Base-by-base conservation (phyloP, 2,888 invertebrate species). In the Dione vanillae region DNA sequence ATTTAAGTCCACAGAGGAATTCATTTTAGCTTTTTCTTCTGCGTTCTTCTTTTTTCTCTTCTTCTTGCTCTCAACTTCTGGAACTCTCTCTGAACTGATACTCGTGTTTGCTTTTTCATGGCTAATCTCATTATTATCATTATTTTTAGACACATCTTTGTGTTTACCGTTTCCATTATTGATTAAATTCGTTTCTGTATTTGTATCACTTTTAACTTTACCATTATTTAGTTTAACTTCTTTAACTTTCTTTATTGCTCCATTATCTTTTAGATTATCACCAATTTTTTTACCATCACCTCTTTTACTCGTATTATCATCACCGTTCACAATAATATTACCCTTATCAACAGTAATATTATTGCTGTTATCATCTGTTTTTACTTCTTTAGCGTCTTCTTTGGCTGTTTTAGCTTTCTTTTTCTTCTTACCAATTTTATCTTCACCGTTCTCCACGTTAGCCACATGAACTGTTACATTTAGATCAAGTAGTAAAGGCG, bases 1-100 rank as follows among this genome's bases (percentile, higher is more conserved):
- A 65, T 88, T 90, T 82, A 86, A 85, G 65, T 92, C 91, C 66
- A 89, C 87, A 0, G 73, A 16, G 0, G 92, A 91, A 41, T 91
- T 86, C 37, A 88, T 71, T 62, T 84, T 43, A 64, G 79, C 14
- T 80, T 83, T 66, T 49, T 77, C 73, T 19, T 75, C 72, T 1
- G 19, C 20, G 11, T 59, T 69, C 45, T 73, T 75, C 47, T 75
- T 73, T 40, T 68, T 75, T n/a, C 65, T 75, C 64, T 75, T 76
- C 71, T 71, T 76, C 47, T 75, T 75, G 1, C 61, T 58, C 64
- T 75, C 73, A 11, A 56, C 68, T 27, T 72, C 73, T 45, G 43
- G 43, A 10, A 51, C 45, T 14, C 45, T 66, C 35, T 74, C 67
- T 0, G 40, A 35, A 61, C 70, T 14, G 3, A 27, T 61, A 51